Conservation (phyloP, 2,888 invertebrate species). For the Eueremaeus valkanovi region DNA sequence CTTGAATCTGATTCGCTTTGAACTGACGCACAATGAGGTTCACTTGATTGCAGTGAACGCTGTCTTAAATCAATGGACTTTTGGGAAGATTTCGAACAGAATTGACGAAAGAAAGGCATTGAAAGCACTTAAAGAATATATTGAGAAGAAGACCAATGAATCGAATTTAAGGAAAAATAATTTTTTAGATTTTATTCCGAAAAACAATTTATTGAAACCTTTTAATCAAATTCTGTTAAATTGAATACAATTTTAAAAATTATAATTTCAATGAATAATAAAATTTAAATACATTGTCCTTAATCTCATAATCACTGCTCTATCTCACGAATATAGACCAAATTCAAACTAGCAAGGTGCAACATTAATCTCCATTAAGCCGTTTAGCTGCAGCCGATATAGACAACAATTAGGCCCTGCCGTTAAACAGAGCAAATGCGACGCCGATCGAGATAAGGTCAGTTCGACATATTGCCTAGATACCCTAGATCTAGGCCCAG, state of each 20-base stretch:
- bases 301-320: too few relatives aligned
- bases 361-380: too few relatives aligned
- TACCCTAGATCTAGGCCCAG: too few relatives aligned
- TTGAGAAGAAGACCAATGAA: not conserved
- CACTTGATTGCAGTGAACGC: not conserved
- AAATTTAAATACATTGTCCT: too few relatives aligned
- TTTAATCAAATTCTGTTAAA: conserved; percentile 27
- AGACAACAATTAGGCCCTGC: too few relatives aligned
- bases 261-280: not conserved
- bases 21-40: not conserved
- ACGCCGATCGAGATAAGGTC: too few relatives aligned
- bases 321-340: too few relatives aligned
- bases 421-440: too few relatives aligned
- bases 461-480: too few relatives aligned
- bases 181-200: not conserved
- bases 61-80: conserved; percentile 26
- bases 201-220: conserved; percentile 1
- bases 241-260: not conserved
- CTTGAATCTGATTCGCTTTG: not conserved
- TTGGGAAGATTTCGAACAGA: not conserved
- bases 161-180: not conserved
- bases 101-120: not conserved
- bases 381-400: too few relatives aligned
- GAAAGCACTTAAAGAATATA: not conserved
- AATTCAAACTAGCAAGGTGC: too few relatives aligned